Evolutionary conservation across 2,888 invertebrate genomes (phyloP), one percentile per base, ranked within the genome.

Genomic region (Uloborus plumipes): DNA sequence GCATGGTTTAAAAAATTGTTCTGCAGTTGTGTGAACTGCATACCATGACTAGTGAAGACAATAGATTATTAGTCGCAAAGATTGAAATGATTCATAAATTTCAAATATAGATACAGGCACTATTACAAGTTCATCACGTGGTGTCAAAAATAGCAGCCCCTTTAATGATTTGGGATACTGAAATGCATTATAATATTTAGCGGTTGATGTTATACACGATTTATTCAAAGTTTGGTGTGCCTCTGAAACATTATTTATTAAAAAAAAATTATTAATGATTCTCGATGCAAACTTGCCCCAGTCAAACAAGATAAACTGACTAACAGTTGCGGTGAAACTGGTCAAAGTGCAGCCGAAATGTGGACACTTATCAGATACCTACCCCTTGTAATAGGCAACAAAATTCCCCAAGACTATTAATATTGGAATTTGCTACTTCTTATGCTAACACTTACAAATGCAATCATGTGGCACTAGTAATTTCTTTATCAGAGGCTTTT

Each of bases 331-430:
- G 16, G n/a, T 61, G 15, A 2, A 15, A 61, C 61, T 61, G 61
- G 4, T 61, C 61, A 61, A 61, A 61, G 61, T 61, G 61, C 61
- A 18, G 3, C 61, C n/a, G 6, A 61, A 15, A 61, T 61, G 61
- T 61, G 61, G 61, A 61, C 9, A 6, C 2, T 69, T 20, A 69
- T n/a, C n/a, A 51, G 53, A 26, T 26, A 20, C 51, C 16, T 69
- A 7, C 69, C 69, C 15, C 69, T 69, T 69, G 20, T 69, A 22
- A 69, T 69, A 15, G 69, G 55, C 18, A 53, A 69, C 53, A 69
- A 69, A 51, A 53, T 69, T 20, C 69, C 51, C 1, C 51, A 53
- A 1, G 69, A n/a, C 22, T 20, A 69, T 58, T 18, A 70, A 13
- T 70, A 22, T n/a, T 70, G 70, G 70, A 9, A 70, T 7, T 70